phyloP scores from a whole-genome alignment of 2,888 invertebrate genomes.

The Cerastoderma edule region DNA sequence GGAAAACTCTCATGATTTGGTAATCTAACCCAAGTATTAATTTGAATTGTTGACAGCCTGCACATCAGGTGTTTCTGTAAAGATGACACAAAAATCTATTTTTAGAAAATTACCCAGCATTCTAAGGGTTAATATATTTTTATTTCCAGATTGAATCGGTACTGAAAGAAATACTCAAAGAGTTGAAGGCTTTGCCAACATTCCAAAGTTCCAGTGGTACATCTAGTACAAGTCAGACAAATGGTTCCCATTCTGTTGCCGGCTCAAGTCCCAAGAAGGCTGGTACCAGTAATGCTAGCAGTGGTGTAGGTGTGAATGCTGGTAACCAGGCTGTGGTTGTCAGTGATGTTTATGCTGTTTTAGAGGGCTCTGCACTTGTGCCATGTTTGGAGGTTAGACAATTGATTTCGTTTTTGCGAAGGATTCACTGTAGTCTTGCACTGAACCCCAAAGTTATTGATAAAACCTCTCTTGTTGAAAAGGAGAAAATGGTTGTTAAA shows the following conservation, averaged over 20 bases:
- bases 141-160: conserved; percentile 72
- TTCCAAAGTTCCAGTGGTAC: conserved; percentile 20
- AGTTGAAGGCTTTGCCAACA: conserved; percentile 73
- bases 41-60: no score
- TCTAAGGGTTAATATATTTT: no score
- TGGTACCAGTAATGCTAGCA: conserved; percentile 44
- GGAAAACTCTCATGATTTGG: no score
- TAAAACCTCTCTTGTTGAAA: no score
- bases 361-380: conserved; percentile 80
- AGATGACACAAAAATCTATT: no score
- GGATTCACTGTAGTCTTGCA: no score
- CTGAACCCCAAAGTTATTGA: no score
- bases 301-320: neutral
- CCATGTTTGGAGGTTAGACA: conserved; percentile 79
- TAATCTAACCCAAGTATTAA: no score
- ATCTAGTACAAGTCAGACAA: neutral
- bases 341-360: conserved; percentile 75
- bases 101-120: no score
- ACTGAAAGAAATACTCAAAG: conserved; percentile 72
- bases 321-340: conserved; percentile 68
- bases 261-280: conserved; percentile 34
- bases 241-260: neutral
- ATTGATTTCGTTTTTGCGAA: no score
- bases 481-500: no score
- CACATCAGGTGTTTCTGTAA: no score